phyloP scores from a whole-genome alignment of 2,888 invertebrate genomes.

The Zele albiditarsus region DNA sequence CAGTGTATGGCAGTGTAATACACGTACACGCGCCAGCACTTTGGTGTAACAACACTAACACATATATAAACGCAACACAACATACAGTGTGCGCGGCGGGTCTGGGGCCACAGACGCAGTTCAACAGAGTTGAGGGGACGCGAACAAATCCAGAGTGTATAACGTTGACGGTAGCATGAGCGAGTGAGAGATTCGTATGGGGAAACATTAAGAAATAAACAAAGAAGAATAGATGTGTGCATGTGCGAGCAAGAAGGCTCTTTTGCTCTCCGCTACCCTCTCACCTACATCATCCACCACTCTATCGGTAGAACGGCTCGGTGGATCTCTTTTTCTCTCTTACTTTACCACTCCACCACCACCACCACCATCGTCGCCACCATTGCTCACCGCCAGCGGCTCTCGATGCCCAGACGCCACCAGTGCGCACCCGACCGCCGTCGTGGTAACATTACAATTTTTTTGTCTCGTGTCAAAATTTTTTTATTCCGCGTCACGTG shows the following conservation, averaged over 20 bases:
- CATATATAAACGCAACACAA: not conserved
- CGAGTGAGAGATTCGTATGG: not conserved
- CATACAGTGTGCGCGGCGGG: slow-evolving; percentile 12
- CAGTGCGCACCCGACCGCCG: slow-evolving; percentile 51
- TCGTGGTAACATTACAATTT: slow-evolving; percentile 37
- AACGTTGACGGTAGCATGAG: slow-evolving; percentile 6
- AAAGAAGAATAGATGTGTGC: not conserved
- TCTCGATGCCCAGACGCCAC: slow-evolving; percentile 25
- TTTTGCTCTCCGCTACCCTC: not conserved
- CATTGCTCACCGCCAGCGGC: slow-evolving; percentile 41
- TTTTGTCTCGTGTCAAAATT: not conserved
- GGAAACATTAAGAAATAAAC: not conserved
- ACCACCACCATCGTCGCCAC: slow-evolving; percentile 7
- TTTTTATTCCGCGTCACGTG: slow-evolving; percentile 34
- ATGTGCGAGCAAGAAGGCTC: not conserved
- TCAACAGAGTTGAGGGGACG: slow-evolving; percentile 9
- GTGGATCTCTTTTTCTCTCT: slow-evolving; percentile 20
- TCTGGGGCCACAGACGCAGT: slow-evolving; percentile 24
- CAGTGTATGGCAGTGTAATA: not conserved
- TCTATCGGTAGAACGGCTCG: not conserved
- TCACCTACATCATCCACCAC: not conserved
- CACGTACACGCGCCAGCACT: slow-evolving; percentile 25
- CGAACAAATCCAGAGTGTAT: slow-evolving; percentile 7
- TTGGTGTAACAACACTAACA: slow-evolving; percentile 30
- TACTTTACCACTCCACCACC: not conserved